Conservation (phyloP, 2,888 invertebrate species). For the Gibbula magus region DNA sequence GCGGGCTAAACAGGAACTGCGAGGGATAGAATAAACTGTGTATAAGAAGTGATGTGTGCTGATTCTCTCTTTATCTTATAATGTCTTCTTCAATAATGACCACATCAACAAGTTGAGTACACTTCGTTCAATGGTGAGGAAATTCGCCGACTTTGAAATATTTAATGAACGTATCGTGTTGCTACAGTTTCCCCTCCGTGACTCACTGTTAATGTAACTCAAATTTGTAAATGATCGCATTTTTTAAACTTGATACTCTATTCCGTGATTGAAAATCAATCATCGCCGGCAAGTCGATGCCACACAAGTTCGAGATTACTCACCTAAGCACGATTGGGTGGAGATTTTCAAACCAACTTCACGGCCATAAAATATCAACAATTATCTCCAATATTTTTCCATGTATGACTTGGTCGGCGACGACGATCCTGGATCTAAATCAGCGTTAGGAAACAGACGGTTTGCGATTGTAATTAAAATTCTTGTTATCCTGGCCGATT, state of each 20-base stretch:
- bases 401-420: not conserved
- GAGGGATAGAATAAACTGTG: not conserved
- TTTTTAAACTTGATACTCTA: not conserved
- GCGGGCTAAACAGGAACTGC: no score
- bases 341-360: not conserved
- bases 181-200: not conserved
- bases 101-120: not conserved
- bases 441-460: not conserved
- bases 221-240: constrained; percentile 2
- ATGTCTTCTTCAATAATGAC: not conserved
- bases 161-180: constrained; percentile 7
- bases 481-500: not conserved
- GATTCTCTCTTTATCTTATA: not conserved
- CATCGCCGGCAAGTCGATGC: not conserved
- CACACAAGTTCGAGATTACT: not conserved
- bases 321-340: not conserved
- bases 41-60: constrained; percentile 2
- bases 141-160: constrained; percentile 10
- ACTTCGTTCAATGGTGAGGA: not conserved
- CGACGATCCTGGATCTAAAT: not conserved
- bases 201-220: constrained; percentile 8
- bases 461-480: constrained; percentile 9
- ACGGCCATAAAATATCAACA: not conserved
- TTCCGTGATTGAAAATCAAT: not conserved
- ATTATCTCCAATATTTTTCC: not conserved